A percentile compares a stretch with the other conserved stretches of the same genome.
phyloP scores from a whole-genome alignment of 2,888 invertebrate genomes.

The Melanophora roralis region DNA sequence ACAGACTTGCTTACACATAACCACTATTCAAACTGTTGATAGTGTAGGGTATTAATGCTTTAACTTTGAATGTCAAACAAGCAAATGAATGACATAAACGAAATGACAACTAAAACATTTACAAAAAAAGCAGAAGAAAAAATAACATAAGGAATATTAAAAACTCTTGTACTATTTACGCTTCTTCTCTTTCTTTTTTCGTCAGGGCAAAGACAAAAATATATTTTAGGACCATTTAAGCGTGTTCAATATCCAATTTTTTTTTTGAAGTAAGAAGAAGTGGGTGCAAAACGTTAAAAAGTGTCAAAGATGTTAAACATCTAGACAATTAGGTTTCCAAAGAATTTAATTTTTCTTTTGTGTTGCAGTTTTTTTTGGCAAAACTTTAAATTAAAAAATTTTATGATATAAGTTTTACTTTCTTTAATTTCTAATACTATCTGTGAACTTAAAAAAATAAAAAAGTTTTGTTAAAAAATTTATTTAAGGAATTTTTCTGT shows the following conservation, averaged over 20 bases:
- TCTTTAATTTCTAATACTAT: too few relatives aligned
- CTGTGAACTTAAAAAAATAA: too few relatives aligned
- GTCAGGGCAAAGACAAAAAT: neutral
- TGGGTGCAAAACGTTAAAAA: conserved; percentile 2
- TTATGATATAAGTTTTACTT: too few relatives aligned
- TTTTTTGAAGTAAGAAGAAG: neutral
- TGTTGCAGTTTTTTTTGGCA: neutral
- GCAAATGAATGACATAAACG: neutral
- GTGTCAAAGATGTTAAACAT: conserved; percentile 39
- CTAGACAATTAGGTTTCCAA: conserved; percentile 26
- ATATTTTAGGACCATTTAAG: conserved; percentile 33
- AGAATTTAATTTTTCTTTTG: conserved; percentile 16
- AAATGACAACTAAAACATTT: conserved; percentile 15
- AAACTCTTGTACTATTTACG: neutral
- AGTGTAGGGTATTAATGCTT: too few relatives aligned
- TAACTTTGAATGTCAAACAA: neutral
- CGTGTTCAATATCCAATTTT: conserved; percentile 2
- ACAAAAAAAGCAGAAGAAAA: neutral
- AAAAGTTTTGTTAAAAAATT: too few relatives aligned
- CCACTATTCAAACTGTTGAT: too few relatives aligned
- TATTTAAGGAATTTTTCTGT: too few relatives aligned
- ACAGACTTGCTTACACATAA: too few relatives aligned
- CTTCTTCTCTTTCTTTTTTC: neutral
- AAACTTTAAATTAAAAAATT: too few relatives aligned
- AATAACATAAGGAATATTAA: conserved; percentile 16